Percentiles rank a stretch among this genome's conserved stretches.
Evolutionary conservation across 2,888 invertebrate genomes (phyloP).

Genomic region (Drosophila rellima): DNA sequence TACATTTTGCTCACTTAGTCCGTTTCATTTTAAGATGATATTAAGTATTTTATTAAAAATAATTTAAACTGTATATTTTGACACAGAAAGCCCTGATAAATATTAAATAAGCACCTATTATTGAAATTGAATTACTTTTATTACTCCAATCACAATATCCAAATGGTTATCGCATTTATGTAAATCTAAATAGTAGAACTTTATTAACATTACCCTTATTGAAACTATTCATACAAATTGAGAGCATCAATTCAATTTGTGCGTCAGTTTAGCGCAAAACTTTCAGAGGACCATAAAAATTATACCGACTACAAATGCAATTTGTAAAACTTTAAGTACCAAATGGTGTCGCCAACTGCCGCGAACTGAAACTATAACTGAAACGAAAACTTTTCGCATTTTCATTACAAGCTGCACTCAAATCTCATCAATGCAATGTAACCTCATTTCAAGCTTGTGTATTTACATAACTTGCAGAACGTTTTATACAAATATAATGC

Average conservation of each 20-base stretch:
- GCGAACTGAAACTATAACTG: constrained; percentile 28
- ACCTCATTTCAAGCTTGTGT: constrained; percentile 33
- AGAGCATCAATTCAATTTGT: constrained; percentile 37
- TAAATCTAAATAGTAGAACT: background rate
- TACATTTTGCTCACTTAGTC: background rate
- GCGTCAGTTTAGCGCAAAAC: constrained; percentile 16
- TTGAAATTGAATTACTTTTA: background rate
- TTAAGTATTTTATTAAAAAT: background rate
- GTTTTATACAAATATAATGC: background rate
- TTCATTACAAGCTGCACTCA: constrained; percentile 58
- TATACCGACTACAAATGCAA: constrained; percentile 51
- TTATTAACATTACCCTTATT: constrained; percentile 16
- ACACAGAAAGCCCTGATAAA: too few relatives aligned
- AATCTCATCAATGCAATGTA: constrained; percentile 10
- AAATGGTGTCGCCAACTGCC: constrained; percentile 62
- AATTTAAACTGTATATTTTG: too few relatives aligned
- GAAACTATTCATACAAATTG: constrained; percentile 19
- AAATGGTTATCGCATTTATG: background rate
- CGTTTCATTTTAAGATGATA: background rate
- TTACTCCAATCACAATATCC: background rate
- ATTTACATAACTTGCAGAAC: constrained; percentile 44
- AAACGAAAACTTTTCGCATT: constrained; percentile 56
- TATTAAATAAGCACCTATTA: background rate
- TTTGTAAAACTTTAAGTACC: constrained; percentile 51
- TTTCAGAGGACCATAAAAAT: constrained; percentile 42